Base-by-base conservation (phyloP, 2,888 invertebrate species). In the Plagiodera versicolora region DNA sequence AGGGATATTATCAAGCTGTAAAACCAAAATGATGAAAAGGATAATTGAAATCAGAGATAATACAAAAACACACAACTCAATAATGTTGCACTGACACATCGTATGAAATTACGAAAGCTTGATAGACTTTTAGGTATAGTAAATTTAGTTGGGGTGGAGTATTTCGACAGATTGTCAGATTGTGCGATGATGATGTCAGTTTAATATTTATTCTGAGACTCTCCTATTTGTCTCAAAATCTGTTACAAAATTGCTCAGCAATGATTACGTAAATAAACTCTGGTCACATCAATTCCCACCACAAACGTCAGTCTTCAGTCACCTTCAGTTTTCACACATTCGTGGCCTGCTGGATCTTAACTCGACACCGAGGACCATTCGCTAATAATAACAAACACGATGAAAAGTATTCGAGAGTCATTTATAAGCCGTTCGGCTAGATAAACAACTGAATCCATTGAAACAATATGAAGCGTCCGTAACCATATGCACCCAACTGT, bases 41-140 rank as follows among this genome's bases (percentile, higher is more conserved):
- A 53, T 53, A 53, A 53, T 53, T 53, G 44, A 53, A 53, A 53
- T 44, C 28, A 53, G 10, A 53, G 53, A 53, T 53, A 53, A 53
- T 44, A 24, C 52, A 19, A 17, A 44, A 14, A 39, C 44, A 45
- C 44, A 53, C 53, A 53, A 18, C 18, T 24, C 16, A 14, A 16
- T 24, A n/a, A n/a, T 44, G 44, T 53, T 53, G 53, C 44, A 35
- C 14, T 14, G 35, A n/a, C 24, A 18, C 20, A 44, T 24, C 53
- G 28, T 53, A 53, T 39, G 39, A 14, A 24, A n/a, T n/a, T n/a
- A n/a, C n/a, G n/a, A n/a, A n/a, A n/a, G n/a, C n/a, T n/a, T n/a
- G n/a, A n/a, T n/a, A n/a, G n/a, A n/a, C n/a, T n/a, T n/a, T n/a
- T n/a, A n/a, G n/a, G n/a, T n/a, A n/a, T n/a, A n/a, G n/a, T n/a